These are phyloP conservation scores for Thermophis baileyi DNA, from an alignment of 2,113 vertebrate genomes.

Conservation along the genomic window DNA sequence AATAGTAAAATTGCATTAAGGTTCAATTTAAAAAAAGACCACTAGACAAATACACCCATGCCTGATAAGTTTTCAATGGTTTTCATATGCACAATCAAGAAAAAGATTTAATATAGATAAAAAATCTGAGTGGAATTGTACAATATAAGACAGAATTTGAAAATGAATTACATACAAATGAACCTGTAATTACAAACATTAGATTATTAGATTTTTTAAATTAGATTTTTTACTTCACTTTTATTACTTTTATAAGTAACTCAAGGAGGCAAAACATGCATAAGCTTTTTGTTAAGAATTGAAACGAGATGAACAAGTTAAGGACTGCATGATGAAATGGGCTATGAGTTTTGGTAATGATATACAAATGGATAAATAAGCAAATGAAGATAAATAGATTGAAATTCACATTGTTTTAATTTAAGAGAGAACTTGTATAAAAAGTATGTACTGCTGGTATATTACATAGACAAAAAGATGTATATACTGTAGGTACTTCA, in stretches of 20 bases:
- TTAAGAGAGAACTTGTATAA: neutral
- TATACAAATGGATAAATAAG: neutral
- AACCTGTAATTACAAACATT: neutral
- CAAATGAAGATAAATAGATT: neutral
- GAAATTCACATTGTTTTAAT: neutral
- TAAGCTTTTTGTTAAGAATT: neutral
- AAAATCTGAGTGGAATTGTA: neutral
- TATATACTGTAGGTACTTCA: neutral
- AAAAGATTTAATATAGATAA: neutral
- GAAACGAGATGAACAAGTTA: neutral
- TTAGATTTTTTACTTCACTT: neutral
- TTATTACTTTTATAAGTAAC: neutral
- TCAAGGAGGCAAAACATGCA: neutral
- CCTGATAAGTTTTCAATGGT: neutral
- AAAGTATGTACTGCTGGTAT: neutral
- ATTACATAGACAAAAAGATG: neutral
- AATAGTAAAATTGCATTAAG: neutral
- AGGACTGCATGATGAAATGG: neutral
- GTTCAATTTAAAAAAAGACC: neutral
- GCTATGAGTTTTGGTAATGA: neutral
- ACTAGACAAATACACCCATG: neutral
- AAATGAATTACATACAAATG: neutral
- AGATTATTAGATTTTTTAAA: no score
- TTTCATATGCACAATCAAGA: neutral
- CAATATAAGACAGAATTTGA: neutral